phyloP scores from a whole-genome alignment of 2,797 vertebrate genomes.

The Pantherophis alleghaniensis region DNA sequence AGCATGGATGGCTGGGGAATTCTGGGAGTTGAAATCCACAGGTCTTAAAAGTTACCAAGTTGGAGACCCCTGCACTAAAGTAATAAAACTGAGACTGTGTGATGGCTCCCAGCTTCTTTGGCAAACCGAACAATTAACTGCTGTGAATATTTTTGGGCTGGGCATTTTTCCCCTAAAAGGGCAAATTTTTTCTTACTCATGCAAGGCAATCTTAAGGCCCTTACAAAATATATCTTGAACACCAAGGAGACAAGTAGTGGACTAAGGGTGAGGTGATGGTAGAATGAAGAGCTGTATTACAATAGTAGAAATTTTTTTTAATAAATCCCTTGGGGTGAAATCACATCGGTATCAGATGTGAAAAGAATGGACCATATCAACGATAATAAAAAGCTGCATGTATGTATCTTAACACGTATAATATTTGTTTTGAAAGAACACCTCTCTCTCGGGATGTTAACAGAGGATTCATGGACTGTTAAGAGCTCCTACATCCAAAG shows the following conservation, averaged over 20 bases:
- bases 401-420: neutral
- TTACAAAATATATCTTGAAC: neutral
- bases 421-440: slow-evolving; percentile 19
- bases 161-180: neutral
- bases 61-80: neutral
- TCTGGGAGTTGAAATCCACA: neutral
- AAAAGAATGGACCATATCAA: slow-evolving; percentile 25
- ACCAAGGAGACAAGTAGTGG: slow-evolving; percentile 3
- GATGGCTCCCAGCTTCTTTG: neutral
- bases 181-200: neutral
- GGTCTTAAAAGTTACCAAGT: neutral
- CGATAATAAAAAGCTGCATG: slow-evolving; percentile 18
- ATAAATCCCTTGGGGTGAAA: slow-evolving; percentile 11
- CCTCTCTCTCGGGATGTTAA: slow-evolving; percentile 9
- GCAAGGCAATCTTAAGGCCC: neutral
- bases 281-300: slow-evolving; percentile 50
- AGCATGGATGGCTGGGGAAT: neutral
- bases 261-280: slow-evolving; percentile 41
- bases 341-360: neutral
- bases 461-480: slow-evolving; percentile 2
- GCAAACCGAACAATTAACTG: neutral
- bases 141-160: neutral
- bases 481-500: slow-evolving; percentile 42
- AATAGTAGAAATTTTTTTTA: slow-evolving; percentile 43
- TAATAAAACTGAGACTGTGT: neutral